Percentiles rank a stretch among this genome's conserved stretches.
These are phyloP conservation scores for Meiosimyza platycephala DNA, from an alignment of 2,888 invertebrate species.

Conservation along the genomic window DNA sequence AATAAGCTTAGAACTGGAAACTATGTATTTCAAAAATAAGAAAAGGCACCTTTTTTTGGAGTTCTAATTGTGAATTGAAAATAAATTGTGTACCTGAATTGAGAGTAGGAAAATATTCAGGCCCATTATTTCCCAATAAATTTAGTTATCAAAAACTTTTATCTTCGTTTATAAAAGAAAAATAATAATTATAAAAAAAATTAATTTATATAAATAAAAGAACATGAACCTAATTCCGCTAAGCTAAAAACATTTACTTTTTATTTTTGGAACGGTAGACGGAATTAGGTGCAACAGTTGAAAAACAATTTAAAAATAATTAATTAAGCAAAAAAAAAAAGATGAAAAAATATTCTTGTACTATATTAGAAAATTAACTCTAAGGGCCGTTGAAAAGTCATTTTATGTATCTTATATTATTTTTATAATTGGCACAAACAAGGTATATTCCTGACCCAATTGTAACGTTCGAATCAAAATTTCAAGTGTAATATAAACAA, in stretches of 20 bases:
- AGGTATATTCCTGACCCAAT: conserved; percentile 57
- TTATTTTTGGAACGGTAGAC: no score
- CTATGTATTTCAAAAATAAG: no score
- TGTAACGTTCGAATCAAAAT: conserved; percentile 46
- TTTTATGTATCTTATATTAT: conserved; percentile 49
- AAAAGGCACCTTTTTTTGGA: not conserved
- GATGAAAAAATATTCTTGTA: conserved; percentile 36
- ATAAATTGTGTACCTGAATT: not conserved
- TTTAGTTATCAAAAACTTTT: conserved; percentile 61
- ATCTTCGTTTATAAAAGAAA: conserved; percentile 47
- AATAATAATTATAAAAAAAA: conserved; percentile 24
- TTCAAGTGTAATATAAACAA: conserved; percentile 23
- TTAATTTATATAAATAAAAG: conserved; percentile 38
- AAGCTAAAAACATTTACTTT: no score
- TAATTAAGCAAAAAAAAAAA: conserved; percentile 49
- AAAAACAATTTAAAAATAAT: conserved; percentile 25
- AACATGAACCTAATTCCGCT: not conserved
- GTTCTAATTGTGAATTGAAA: not conserved
- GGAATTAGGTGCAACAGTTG: conserved; percentile 24
- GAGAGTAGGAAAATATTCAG: conserved; percentile 53
- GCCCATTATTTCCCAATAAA: conserved; percentile 64
- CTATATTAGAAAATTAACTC: conserved; percentile 43
- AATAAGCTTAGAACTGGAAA: no score
- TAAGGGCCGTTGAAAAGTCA: conserved; percentile 62
- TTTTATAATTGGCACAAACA: conserved; percentile 43